Conservation (phyloP, 2,797 vertebrate species). For the Betta splendens region DNA sequence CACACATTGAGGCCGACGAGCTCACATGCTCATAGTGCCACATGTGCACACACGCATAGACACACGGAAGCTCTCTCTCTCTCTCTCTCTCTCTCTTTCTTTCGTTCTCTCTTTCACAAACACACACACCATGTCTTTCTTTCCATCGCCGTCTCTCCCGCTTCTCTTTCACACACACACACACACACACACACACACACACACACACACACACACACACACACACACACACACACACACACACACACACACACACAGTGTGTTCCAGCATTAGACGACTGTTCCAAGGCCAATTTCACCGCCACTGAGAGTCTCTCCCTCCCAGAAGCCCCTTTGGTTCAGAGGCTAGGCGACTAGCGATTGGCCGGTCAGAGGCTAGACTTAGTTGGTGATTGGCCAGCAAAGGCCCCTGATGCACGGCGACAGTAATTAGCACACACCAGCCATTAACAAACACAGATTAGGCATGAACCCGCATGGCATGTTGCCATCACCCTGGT, state of each 20-base stretch:
- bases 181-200: too few species aligned
- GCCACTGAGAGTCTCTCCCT: constrained; percentile 60
- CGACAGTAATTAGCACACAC: constrained; percentile 98
- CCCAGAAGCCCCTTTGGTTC: constrained; percentile 73
- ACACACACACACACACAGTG: constrained; percentile 24
- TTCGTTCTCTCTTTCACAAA: constrained; percentile 20
- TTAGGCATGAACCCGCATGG: constrained; percentile 89
- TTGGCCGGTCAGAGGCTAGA: constrained; percentile 76
- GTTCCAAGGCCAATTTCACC: constrained; percentile 72
- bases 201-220: too few species aligned
- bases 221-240: too few species aligned
- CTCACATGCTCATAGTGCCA: constrained; percentile 56
- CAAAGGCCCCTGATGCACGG: constrained; percentile 76
- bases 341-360: constrained; percentile 69
- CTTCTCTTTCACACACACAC: constrained; percentile 18
- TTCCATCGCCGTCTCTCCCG: constrained; percentile 44
- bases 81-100: constrained; percentile 3
- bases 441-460: constrained; percentile 96
- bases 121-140: constrained; percentile 45
- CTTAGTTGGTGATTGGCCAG: constrained; percentile 81
- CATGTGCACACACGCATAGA: constrained; percentile 52
- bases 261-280: constrained; percentile 68
- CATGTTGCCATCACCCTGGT: constrained; percentile 85
- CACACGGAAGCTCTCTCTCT: constrained; percentile 42
- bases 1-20: constrained; percentile 58